phyloP scores from a whole-genome alignment of 2,113 vertebrate species.

The Microtus oregoni region DNA sequence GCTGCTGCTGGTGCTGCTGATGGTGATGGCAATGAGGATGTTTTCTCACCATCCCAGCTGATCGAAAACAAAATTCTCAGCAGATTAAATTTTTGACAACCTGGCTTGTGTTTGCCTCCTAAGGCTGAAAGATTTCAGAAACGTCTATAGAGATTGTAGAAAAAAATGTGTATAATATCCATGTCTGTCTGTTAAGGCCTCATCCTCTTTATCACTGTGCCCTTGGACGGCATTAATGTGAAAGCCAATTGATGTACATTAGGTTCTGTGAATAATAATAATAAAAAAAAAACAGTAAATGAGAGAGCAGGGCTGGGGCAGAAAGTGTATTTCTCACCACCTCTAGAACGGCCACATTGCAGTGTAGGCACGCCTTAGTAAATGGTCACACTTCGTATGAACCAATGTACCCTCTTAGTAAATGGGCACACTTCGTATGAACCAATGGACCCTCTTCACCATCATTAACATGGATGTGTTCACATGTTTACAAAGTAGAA shows the following conservation, averaged over 20 bases:
- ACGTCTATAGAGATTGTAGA: background rate
- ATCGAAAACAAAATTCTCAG: slow-evolving; percentile 28
- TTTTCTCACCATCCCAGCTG: background rate
- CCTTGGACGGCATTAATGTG: slow-evolving; percentile 1
- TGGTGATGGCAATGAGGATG: background rate
- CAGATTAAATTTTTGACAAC: slow-evolving; percentile 4
- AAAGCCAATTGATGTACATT: slow-evolving; percentile 59
- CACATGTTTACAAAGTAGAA: background rate
- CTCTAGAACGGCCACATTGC: background rate
- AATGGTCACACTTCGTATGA: background rate
- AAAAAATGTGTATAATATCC: background rate
- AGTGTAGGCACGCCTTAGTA: background rate
- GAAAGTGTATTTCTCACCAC: background rate
- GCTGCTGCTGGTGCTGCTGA: no score
- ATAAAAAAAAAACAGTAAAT: slow-evolving; percentile 5
- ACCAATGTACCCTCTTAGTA: background rate
- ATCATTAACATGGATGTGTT: background rate
- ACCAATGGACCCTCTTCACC: background rate
- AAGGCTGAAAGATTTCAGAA: background rate
- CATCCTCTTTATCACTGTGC: slow-evolving; percentile 11
- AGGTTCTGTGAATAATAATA: slow-evolving; percentile 68
- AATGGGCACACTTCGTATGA: background rate
- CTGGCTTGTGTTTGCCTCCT: background rate
- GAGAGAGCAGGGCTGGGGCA: background rate
- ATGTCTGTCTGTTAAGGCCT: background rate